These are phyloP conservation scores for human DNA, from an alignment of 2,113 vertebrate species.

Conservation along the genomic window GRCh38 chr18:44701501-44702000, in stretches of 20 bases:
- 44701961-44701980: not conserved
- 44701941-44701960: not conserved
- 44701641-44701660: slow-evolving; percentile 97
- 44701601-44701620: slow-evolving; percentile 98
- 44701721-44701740: slow-evolving; percentile 98
- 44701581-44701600: slow-evolving; percentile 93
- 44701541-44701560: slow-evolving; percentile 91
- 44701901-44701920: not conserved
- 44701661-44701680: slow-evolving; percentile 99
- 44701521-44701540: slow-evolving; percentile 91
- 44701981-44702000: not conserved
- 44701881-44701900: not conserved
- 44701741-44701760: slow-evolving; percentile 94
- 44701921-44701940: not conserved
- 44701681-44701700: slow-evolving; percentile 98
- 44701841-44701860: not conserved
- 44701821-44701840: slow-evolving; percentile 95
- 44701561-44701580: slow-evolving; percentile 92
- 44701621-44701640: slow-evolving; percentile 99
- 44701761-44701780: slow-evolving; percentile 89
- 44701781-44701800: slow-evolving; percentile 88
- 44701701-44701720: slow-evolving; percentile 99
- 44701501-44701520: slow-evolving; percentile 89
- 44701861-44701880: rapidly evolving
- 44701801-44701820: slow-evolving; percentile 93